These are phyloP conservation scores for Aspidapion aeneum DNA, from an alignment of 2,888 invertebrate genomes.

Conservation along the genomic window DNA sequence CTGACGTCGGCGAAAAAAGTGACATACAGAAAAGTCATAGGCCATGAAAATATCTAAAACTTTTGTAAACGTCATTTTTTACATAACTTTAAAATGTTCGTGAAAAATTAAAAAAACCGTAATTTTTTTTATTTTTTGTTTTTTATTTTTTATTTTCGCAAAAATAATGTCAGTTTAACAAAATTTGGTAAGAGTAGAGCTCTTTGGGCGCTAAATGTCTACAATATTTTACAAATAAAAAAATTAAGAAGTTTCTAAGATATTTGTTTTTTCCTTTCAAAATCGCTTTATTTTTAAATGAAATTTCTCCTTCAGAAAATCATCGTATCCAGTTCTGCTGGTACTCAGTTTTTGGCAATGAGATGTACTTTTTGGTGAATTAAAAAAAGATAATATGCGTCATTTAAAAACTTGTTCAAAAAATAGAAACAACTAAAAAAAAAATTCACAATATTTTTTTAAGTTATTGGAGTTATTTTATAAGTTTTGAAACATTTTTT, in stretches of 20 bases:
- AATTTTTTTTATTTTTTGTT: not conserved
- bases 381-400: not conserved
- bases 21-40: not conserved
- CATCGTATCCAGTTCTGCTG: not conserved
- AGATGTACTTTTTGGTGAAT: not conserved
- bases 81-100: not conserved
- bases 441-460: no score
- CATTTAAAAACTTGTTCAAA: not conserved
- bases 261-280: not conserved
- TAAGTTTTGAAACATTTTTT: no score
- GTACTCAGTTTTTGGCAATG: not conserved
- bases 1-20: not conserved
- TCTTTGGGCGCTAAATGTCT: not conserved
- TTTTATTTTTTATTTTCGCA: not conserved
- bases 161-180: not conserved
- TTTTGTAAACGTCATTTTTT: not conserved
- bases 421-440: no score
- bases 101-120: not conserved
- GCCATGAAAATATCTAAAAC: not conserved
- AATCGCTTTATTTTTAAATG: not conserved
- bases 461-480: no score
- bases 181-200: not conserved
- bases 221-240: not conserved
- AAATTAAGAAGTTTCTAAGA: not conserved
- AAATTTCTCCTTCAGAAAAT: not conserved